These are phyloP conservation scores for Cephus runcator DNA, from an alignment of 2,888 invertebrate genomes.

Conservation along the genomic window DNA sequence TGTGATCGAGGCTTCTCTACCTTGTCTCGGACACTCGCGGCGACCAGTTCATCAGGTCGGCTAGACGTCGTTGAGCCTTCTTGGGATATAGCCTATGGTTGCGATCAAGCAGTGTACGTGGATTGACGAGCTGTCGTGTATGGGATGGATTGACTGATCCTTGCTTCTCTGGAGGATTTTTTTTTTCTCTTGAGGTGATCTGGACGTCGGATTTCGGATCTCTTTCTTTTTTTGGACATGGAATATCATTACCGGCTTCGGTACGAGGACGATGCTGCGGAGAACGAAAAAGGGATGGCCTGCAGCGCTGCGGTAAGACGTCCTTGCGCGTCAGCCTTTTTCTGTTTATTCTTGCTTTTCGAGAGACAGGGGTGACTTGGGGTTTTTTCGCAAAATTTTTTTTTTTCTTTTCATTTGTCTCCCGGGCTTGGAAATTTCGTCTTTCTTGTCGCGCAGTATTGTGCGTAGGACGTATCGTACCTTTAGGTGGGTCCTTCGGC, in stretches of 20 bases:
- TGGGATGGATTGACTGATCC: not conserved
- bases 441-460: not conserved
- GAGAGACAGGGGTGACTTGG: not conserved
- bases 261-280: conserved; percentile 52
- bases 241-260: conserved; percentile 45
- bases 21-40: not conserved
- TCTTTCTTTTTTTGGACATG: conserved; percentile 9
- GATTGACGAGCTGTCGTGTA: not conserved
- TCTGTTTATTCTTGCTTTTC: not conserved
- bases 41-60: not conserved
- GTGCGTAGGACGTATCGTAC: not conserved
- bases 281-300: conserved; percentile 51
- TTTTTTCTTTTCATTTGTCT: not conserved
- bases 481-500: not conserved
- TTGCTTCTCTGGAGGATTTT: not conserved
- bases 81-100: not conserved
- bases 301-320: conserved; percentile 51
- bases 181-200: not conserved
- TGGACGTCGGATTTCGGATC: not conserved
- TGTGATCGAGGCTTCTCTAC: not conserved
- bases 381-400: not conserved
- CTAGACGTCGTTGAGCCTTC: not conserved
- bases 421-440: not conserved
- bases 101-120: not conserved
- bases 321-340: not conserved